Base-by-base conservation (phyloP, 2,888 invertebrate species). In the Cryptophagus acutangulus region DNA sequence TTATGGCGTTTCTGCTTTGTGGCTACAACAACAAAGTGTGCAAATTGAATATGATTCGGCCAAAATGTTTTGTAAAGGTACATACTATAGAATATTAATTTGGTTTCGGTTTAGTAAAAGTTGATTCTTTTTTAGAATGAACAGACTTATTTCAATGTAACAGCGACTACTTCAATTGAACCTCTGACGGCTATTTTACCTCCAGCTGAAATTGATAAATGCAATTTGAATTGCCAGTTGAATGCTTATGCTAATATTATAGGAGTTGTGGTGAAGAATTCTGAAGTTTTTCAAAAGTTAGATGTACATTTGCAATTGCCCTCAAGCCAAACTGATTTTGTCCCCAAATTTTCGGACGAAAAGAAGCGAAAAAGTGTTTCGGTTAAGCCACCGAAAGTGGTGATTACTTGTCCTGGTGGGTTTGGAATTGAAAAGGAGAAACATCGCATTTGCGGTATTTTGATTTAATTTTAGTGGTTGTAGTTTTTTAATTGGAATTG, bases 401-500 rank as follows among this genome's bases (percentile, higher is more conserved):
- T 59, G 2, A 55, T 66, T n/a, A 49, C 54, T n/a, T 70, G 70
- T 47, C 59, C 57, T 8, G 57, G 61, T 25, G 69, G 70, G 2
- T 70, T 63, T 55, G 69, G 69, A 26, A 54, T 69, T 12, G 57
- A 61, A 36, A 57, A 57, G 17, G 56, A 54, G 13, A 54, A 57
- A n/a, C 62, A 63, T 34, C 49, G 55, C 33, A 44, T 69, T 37
- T 70, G 70, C 46, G 58, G 69, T 69, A 58, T 58, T 59, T 51
- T n/a, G n/a, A n/a, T n/a, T n/a, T n/a, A n/a, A n/a, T n/a, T n/a
- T n/a, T n/a, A n/a, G n/a, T n/a, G 12, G 3, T 12, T 12, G 3
- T 26, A 26, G 3, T 26, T 26, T 4, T 26, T 31, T 31, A 8
- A 15, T 31, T 31, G 26, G 15, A 31, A 15, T 30, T 28, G 24